Percentiles rank a stretch among this genome's conserved stretches.
Conservation (phyloP, 2,888 invertebrate species). For the Esperia sulphurella region DNA sequence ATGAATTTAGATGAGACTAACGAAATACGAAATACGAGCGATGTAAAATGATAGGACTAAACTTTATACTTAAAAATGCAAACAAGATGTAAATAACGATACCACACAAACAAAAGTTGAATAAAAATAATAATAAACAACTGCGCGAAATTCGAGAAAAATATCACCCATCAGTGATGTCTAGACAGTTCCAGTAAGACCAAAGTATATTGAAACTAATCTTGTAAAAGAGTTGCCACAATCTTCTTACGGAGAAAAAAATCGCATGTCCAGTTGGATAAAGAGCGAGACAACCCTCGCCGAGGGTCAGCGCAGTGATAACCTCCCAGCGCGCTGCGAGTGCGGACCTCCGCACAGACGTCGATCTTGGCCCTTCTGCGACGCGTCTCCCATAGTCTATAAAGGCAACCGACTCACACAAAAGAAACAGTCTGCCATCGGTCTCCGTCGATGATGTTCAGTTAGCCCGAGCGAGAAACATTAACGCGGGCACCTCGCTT, state of each 20-base stretch:
- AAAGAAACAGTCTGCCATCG: slow-evolving; percentile 66
- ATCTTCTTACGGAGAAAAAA: slow-evolving; percentile 22
- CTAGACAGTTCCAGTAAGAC: neutral
- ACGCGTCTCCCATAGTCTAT: slow-evolving; percentile 61
- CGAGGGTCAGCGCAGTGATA: slow-evolving; percentile 55
- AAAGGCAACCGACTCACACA: slow-evolving; percentile 61
- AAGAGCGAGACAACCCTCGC: slow-evolving; percentile 39
- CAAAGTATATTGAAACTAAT: no score
- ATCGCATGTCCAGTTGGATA: slow-evolving; percentile 25
- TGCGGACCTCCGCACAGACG: slow-evolving; percentile 50
- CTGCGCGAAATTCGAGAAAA: no score
- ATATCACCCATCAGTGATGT: no score
- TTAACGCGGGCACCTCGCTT: slow-evolving; percentile 33
- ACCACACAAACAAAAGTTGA: no score
- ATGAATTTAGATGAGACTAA: no score
- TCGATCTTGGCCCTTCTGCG: slow-evolving; percentile 63
- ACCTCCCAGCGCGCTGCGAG: slow-evolving; percentile 41
- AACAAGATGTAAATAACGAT: no score
- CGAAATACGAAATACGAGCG: no score
- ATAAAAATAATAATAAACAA: no score
- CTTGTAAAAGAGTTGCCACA: no score
- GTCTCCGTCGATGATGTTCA: slow-evolving; percentile 67
- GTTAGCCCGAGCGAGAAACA: slow-evolving; percentile 36
- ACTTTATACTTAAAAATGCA: no score
- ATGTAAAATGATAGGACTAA: no score